These are phyloP conservation scores for Embidobia sp. DNA, from an alignment of 2,888 invertebrate genomes.

Conservation along the genomic window DNA sequence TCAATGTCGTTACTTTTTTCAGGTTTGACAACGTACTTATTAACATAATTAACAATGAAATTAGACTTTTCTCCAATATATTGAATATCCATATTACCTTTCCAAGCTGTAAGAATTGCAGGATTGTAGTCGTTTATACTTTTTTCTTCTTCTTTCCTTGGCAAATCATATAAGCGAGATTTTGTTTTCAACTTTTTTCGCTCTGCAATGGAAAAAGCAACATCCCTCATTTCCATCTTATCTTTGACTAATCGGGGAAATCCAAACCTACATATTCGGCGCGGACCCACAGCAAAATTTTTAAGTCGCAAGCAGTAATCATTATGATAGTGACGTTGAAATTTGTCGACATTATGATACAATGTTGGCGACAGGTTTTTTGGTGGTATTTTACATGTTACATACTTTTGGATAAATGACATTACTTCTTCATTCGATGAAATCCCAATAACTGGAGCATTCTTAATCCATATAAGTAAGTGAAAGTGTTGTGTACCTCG, in stretches of 20 bases:
- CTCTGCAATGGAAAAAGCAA: conserved; percentile 63
- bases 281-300: conserved; percentile 43
- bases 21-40: too few species aligned
- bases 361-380: conserved; percentile 64
- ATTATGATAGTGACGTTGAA: conserved; percentile 67
- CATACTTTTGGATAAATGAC: conserved; percentile 1
- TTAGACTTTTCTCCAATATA: conserved; percentile 59
- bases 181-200: conserved; percentile 67
- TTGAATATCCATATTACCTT: conserved; percentile 72
- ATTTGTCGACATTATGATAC: conserved; percentile 8
- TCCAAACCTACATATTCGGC: conserved; percentile 62
- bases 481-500: conserved; percentile 15
- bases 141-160: conserved; percentile 58
- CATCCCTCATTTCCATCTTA: conserved; percentile 53
- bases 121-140: conserved; percentile 67
- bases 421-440: conserved; percentile 51
- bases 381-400: conserved; percentile 41
- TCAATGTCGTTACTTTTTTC: too few species aligned
- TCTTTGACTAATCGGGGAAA: conserved; percentile 62
- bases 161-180: conserved; percentile 70
- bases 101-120: conserved; percentile 67
- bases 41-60: too few species aligned
- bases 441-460: conserved; percentile 67
- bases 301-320: conserved; percentile 62
- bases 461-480: conserved; percentile 71